A percentile compares a stretch with the other conserved stretches of the same genome.
phyloP scores from a whole-genome alignment of 2,888 invertebrate species.

The Callyntrura guangdongensis region DNA sequence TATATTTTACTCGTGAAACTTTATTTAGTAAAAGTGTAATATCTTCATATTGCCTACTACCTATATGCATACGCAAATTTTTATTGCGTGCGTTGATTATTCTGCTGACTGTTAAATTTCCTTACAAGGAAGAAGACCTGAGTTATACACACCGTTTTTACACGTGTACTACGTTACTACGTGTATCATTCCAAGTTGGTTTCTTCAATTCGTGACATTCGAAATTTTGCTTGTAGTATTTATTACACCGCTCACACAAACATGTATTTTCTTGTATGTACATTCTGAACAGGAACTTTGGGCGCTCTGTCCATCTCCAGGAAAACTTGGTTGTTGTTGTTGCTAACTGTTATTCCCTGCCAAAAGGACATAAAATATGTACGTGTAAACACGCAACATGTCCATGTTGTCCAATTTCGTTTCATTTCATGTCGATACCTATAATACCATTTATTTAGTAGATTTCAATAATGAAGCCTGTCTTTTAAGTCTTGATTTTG shows the following conservation, averaged over 20 bases:
- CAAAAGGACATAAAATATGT: too few species aligned
- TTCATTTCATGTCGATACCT: too few species aligned
- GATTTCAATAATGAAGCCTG: too few species aligned
- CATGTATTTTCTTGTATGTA: not conserved
- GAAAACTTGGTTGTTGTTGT: too few species aligned
- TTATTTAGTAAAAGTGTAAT: not conserved
- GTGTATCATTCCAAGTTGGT: constrained; percentile 14
- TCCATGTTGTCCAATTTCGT: not conserved
- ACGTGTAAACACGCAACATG: too few species aligned
- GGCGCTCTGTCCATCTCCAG: not conserved
- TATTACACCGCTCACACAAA: too few species aligned
- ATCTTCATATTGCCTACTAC: too few species aligned
- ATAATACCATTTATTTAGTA: too few species aligned
- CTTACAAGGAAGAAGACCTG: constrained; percentile 27
- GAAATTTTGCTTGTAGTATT: not conserved
- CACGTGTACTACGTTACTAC: constrained; percentile 13
- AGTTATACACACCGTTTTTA: not conserved
- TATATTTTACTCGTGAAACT: not conserved
- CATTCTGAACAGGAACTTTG: not conserved
- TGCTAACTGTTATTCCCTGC: too few species aligned
- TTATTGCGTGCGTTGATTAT: not conserved
- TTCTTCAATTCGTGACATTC: not conserved
- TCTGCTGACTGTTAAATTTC: not conserved
- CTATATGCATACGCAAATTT: not conserved
- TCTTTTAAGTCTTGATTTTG: not conserved